Evolutionary conservation across 2,888 invertebrate genomes (phyloP).

Genomic region (Polydrusus pterygomalis): DNA sequence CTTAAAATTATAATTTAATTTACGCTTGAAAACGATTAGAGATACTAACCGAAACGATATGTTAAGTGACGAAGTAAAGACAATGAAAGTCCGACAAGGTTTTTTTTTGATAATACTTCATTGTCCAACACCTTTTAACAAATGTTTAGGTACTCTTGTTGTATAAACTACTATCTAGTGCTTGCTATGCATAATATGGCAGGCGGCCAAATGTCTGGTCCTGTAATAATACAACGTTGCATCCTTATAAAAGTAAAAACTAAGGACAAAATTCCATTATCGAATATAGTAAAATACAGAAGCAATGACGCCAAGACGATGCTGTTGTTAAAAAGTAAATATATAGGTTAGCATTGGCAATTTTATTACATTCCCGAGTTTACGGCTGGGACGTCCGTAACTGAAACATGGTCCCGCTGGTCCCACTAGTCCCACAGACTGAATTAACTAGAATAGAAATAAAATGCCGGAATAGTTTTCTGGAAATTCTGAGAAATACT

Average conservation of each 20-base stretch:
- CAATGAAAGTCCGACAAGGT: too few relatives aligned
- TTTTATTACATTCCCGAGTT: not conserved
- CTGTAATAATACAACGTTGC: too few relatives aligned
- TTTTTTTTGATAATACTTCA: too few relatives aligned
- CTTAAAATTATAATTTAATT: too few relatives aligned
- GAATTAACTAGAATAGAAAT: slow-evolving; percentile 16
- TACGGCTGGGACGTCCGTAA: not conserved
- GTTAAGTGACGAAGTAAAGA: too few relatives aligned
- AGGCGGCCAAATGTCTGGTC: too few relatives aligned
- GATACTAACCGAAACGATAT: too few relatives aligned
- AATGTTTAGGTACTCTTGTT: too few relatives aligned
- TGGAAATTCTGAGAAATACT: not conserved
- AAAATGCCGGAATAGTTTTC: slow-evolving; percentile 6
- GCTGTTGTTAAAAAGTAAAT: not conserved
- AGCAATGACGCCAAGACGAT: not conserved
- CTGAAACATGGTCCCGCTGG: slow-evolving; percentile 11
- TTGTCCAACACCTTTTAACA: too few relatives aligned
- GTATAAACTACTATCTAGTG: too few relatives aligned
- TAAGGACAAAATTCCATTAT: not conserved
- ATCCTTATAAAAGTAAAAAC: not conserved
- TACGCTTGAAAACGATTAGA: too few relatives aligned
- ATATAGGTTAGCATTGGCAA: slow-evolving; percentile 2
- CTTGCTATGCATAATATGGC: too few relatives aligned
- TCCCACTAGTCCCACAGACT: slow-evolving; percentile 12
- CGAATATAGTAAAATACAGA: not conserved